Percentiles rank a stretch among this genome's conserved stretches.
phyloP scores from a whole-genome alignment of 2,797 vertebrate genomes.

The Pangasius larnaudii region DNA sequence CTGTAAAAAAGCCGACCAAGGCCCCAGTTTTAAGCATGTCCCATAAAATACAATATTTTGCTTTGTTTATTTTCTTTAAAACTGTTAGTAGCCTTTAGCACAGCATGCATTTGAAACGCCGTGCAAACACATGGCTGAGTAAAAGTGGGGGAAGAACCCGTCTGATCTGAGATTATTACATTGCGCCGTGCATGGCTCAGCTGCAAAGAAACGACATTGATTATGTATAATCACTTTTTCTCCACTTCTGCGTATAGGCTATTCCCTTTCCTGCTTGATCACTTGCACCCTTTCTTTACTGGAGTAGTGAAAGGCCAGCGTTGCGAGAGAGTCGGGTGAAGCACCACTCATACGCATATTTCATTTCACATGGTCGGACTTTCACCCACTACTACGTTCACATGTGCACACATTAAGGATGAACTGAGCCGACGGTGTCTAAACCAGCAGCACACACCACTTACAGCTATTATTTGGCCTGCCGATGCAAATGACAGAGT shows the following conservation, averaged over 20 bases:
- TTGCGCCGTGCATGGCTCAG: constrained; percentile 29
- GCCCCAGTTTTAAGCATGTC: constrained; percentile 58
- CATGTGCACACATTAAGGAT: neutral
- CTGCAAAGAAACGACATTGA: constrained; percentile 41
- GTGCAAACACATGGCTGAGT: constrained; percentile 51
- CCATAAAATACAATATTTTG: constrained; percentile 61
- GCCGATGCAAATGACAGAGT: neutral
- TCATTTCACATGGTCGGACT: constrained; percentile 16
- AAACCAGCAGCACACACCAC: neutral
- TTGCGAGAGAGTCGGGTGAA: constrained; percentile 22
- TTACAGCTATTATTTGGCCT: neutral
- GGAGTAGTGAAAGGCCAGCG: neutral
- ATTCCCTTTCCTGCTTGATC: constrained; percentile 45
- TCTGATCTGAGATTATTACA: constrained; percentile 51
- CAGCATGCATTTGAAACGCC: constrained; percentile 69
- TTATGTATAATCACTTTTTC: constrained; percentile 49
- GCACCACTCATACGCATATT: constrained; percentile 31
- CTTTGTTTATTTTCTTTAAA: constrained; percentile 75
- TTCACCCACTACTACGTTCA: neutral
- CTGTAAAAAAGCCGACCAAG: constrained; percentile 77
- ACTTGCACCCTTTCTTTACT: constrained; percentile 22
- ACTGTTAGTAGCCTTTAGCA: constrained; percentile 71
- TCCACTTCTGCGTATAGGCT: constrained; percentile 35
- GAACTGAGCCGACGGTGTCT: neutral
- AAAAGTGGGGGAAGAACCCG: constrained; percentile 47